Base-by-base conservation (phyloP, 2,113 vertebrate genomes). In the Pundamilia nyererei region DNA sequence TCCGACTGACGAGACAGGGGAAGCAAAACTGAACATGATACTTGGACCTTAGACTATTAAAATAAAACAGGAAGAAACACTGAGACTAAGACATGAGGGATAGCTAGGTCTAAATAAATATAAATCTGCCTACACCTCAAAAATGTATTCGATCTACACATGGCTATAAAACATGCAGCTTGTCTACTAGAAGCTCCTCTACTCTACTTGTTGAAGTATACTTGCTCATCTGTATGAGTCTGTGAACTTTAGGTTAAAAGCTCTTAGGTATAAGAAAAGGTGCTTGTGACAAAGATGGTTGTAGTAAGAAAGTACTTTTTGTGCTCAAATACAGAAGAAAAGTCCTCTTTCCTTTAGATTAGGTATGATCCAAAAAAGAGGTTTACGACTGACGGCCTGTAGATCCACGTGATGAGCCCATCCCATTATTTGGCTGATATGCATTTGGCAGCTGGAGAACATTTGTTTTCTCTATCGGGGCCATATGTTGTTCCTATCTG, bases 131-230 rank as follows among this genome's bases (percentile, higher is more conserved):
- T 21, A 54, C 5, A 13, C 21, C 35, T 70, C 65, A 9, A 26
- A 72, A 45, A 72, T 0, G 1, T 75, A 29, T 75, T 75, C 0
- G 0, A 3, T 12, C 24, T 75, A 49, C 9, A 75, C 4, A 17
- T 49, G 6, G 40, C 42, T 75, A 49, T 75, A 49, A 75, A 75
- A 75, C 42, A 29, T 75, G 10, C n/a, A 70, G 38, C 35, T 70
- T 24, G n/a, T 70, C 12, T 70, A 70, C 35, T 40, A 65, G 17
- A 65, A 65, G 60, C 60, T 65, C 60, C 60, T 35, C 31, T 65
- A 7, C 9, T 65, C 17, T 65, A 35, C 4, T 65, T 1, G 1
- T 38, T 38, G 31, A 65, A 12, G 60, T 65, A 35, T n/a, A 19
- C 17, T 11, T 5, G 60, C 0, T 35, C 60, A 38, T 65, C 60